Evolutionary conservation across 2,113 vertebrate genomes (phyloP), one percentile per base, ranked within the genome.

Genomic region (Daphoenositta chrysoptera): DNA sequence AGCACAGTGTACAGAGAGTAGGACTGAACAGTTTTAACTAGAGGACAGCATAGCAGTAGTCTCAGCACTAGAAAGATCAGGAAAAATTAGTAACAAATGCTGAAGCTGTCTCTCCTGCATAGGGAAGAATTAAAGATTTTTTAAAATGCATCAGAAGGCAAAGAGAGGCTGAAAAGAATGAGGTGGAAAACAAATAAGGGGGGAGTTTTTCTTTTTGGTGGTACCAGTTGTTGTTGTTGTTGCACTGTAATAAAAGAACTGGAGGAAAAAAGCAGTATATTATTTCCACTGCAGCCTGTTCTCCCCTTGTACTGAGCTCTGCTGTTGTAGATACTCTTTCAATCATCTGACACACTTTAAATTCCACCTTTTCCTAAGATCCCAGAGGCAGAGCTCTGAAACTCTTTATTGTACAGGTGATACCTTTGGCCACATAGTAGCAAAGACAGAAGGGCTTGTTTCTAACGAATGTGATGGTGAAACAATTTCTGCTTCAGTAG

Each of bases 161-260:
- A 79, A 79, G 35, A 73, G 35, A 79, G n/a, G 24, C 37, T 53
- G 48, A 47, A 71, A 75, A 68, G 16, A 83, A 48, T 31, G 50
- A 10, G 1, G 10, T 53, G 17, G 7, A 28, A 86, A 88, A 80
- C 20, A 93, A 84, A 20, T 19, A 16, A 28, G 15, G 13, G 15
- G 2, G 7, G 0, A 14, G 4, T 1, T 30, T 22, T 60, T 39
- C 15, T 57, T 68, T 61, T 24, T 35, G 10, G 37, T 47, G 15
- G 22, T 14, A 17, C 22, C 31, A 19, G 26, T 23, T 54, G 40
- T 19, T 66, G 37, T 50, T 50, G 37, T 51, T 39, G 16, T 24
- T 71, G 63, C 51, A 65, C 23, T 42, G 70, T 3, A n/a, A 17
- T 26, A 23, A n/a, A 75, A 87, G 68, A 64, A 68, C 7, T 7